Conservation (phyloP, 2,113 vertebrate species). For the Petrocephalus microphthalmus region DNA sequence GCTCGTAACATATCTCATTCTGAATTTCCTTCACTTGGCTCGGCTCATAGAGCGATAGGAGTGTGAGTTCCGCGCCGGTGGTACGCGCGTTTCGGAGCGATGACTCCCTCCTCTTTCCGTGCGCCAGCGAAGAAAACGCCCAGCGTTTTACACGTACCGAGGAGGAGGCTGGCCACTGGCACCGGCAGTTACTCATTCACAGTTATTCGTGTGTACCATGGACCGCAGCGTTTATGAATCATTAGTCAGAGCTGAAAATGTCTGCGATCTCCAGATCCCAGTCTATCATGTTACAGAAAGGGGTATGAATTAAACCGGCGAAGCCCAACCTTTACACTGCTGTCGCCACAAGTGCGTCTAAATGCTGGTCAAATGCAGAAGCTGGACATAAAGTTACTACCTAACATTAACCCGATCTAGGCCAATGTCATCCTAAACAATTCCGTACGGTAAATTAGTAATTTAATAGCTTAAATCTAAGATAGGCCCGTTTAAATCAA, state of each 20-base stretch:
- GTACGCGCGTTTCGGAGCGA: not conserved
- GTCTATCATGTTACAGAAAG: not conserved
- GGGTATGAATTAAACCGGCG: not conserved
- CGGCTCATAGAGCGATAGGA: not conserved
- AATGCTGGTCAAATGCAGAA: not conserved
- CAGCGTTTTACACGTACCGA: not conserved
- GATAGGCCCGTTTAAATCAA: not conserved
- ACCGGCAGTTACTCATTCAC: conserved; percentile 9
- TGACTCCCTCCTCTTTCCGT: not conserved
- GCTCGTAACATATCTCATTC: not conserved
- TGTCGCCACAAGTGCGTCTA: not conserved
- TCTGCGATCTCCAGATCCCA: not conserved
- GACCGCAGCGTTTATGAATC: not conserved
- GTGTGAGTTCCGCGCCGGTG: not conserved
- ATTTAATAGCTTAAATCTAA: too few relatives aligned
- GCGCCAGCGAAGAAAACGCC: not conserved
- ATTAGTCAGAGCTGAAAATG: conserved; percentile 8
- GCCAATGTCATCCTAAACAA: not conserved
- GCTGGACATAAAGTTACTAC: not conserved
- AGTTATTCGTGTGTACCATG: conserved; percentile 4
- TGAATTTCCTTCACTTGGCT: not conserved
- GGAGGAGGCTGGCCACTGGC: not conserved
- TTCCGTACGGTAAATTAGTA: too few relatives aligned
- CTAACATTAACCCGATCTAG: not conserved
- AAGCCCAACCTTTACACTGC: too few relatives aligned